A percentile compares a stretch with the other conserved stretches of the same genome.
Evolutionary conservation across 1,140 invertebrate genomes (phyloP).

Genomic region (Euschistus heros): DNA sequence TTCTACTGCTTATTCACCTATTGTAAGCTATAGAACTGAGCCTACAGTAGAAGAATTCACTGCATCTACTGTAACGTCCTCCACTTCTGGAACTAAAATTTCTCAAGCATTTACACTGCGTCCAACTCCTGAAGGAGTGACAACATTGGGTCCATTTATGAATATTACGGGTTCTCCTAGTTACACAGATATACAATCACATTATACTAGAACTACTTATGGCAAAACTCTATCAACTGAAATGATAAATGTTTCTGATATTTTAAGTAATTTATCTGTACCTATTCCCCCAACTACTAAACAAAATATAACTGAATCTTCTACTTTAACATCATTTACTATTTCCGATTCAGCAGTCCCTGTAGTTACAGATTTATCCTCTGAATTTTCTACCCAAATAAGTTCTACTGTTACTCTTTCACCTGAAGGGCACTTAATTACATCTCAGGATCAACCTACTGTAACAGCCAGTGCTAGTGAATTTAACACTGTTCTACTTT

Average conservation of each 20-base stretch:
- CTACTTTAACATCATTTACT: too few species aligned
- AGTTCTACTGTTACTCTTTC: too few species aligned
- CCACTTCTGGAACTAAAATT: neutral
- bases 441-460: neutral
- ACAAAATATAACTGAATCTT: too few species aligned
- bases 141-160: neutral
- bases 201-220: neutral
- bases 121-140: neutral
- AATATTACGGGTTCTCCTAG: neutral
- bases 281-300: too few species aligned
- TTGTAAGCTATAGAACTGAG: neutral
- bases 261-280: neutral
- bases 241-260: neutral
- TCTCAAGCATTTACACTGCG: neutral
- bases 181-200: neutral
- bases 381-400: too few species aligned
- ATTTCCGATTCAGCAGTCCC: too few species aligned
- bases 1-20: neutral
- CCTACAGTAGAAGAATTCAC: neutral
- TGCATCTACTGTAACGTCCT: neutral
- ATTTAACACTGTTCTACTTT: constrained; percentile 2
- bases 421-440: neutral
- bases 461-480: constrained; percentile 5
- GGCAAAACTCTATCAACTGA: constrained; percentile 5
- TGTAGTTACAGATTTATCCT: too few species aligned